phyloP scores from a whole-genome alignment of 2,888 invertebrate genomes.

The Apocheima hispidaria region DNA sequence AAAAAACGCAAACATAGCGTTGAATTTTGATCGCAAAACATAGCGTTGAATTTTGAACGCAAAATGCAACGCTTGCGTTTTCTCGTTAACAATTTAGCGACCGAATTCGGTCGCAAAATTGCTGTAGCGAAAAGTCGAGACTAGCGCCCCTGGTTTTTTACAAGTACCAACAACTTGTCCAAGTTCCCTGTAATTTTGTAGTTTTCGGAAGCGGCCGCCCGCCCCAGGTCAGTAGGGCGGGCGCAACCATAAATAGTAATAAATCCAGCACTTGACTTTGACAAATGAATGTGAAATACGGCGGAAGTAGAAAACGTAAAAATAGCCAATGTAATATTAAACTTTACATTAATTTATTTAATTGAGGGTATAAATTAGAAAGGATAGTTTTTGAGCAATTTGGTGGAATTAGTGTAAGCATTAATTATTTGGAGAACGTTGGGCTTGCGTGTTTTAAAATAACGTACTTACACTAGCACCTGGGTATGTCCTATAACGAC shows the following conservation, averaged over 20 bases:
- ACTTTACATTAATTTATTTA: conserved; percentile 36
- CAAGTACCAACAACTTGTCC: background rate
- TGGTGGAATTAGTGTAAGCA: conserved; percentile 17
- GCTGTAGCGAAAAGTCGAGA: too few relatives aligned
- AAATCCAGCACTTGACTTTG: conserved; percentile 70
- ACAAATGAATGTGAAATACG: conserved; percentile 64
- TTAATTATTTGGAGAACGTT: conserved; percentile 18
- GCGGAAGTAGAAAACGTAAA: conserved; percentile 48
- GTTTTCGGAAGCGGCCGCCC: background rate
- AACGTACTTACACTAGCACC: too few relatives aligned
- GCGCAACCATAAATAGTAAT: conserved; percentile 65
- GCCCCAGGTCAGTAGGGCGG: conserved; percentile 61
- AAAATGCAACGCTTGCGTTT: too few relatives aligned
- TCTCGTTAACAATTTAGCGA: too few relatives aligned
- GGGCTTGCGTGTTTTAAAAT: background rate
- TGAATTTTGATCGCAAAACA: too few relatives aligned
- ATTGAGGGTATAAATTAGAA: conserved; percentile 33
- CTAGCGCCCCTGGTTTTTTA: background rate
- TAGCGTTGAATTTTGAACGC: too few relatives aligned
- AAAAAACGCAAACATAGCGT: too few relatives aligned
- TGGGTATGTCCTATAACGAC: too few relatives aligned
- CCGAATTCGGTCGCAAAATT: background rate
- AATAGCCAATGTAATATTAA: conserved; percentile 40
- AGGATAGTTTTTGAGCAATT: conserved; percentile 32
- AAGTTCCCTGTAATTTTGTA: conserved; percentile 17